These are phyloP conservation scores for Pterocles burchelli DNA, from an alignment of 2,113 vertebrate species.

Conservation along the genomic window DNA sequence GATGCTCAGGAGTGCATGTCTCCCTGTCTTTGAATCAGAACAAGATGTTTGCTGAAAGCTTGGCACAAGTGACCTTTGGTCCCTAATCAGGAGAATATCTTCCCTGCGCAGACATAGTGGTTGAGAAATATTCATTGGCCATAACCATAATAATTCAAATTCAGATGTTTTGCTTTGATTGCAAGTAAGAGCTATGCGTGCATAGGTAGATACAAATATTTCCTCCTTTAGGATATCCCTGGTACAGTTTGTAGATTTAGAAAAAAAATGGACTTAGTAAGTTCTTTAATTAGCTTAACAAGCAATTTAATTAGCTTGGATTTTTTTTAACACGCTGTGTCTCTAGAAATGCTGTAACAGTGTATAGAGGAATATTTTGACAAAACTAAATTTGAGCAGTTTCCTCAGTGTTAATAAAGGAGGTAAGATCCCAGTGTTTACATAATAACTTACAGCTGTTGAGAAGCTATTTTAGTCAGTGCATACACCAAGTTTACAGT, in stretches of 20 bases:
- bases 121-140: neutral
- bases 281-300: neutral
- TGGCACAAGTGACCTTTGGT: neutral
- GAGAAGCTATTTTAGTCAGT: constrained; percentile 34
- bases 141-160: neutral
- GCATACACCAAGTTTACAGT: neutral
- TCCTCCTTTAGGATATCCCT: neutral
- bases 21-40: neutral
- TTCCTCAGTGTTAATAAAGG: constrained; percentile 43
- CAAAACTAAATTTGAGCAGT: constrained; percentile 31
- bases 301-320: neutral
- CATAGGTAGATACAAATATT: neutral
- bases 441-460: constrained; percentile 48
- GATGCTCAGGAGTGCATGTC: neutral
- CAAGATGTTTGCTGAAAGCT: neutral
- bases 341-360: neutral
- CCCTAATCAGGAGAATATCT: neutral
- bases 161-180: neutral
- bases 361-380: neutral
- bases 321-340: neutral
- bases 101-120: neutral
- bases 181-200: neutral
- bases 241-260: neutral
- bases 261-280: neutral
- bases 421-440: constrained; percentile 6